These are phyloP conservation scores for Epinotia brunnichana DNA, from an alignment of 2,888 invertebrate species.

Conservation along the genomic window DNA sequence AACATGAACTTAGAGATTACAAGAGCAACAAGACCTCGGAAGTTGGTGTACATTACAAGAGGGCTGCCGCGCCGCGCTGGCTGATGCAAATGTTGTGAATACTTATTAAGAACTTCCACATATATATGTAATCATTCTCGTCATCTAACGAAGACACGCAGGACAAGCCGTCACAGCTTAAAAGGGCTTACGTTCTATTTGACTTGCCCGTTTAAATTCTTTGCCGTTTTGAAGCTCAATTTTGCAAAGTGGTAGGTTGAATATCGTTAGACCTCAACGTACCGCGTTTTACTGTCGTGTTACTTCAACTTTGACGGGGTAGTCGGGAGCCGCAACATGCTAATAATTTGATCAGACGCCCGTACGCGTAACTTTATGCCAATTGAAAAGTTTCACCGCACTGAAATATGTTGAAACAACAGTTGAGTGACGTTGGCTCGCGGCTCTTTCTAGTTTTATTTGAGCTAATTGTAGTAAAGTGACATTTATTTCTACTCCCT, in stretches of 20 bases:
- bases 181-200: conserved; percentile 52
- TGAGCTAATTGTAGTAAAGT: background rate
- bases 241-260: conserved; percentile 39
- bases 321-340: conserved; percentile 73
- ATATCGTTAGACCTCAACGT: conserved; percentile 49
- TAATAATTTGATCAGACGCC: conserved; percentile 81
- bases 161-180: conserved; percentile 46
- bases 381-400: conserved; percentile 77
- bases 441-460: conserved; percentile 50
- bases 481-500: background rate
- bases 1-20: conserved; percentile 37
- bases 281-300: conserved; percentile 56
- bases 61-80: conserved; percentile 51
- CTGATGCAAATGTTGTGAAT: conserved; percentile 77
- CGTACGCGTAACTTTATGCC: conserved; percentile 71
- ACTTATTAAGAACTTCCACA: conserved; percentile 79
- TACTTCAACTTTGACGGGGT: conserved; percentile 60
- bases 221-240: conserved; percentile 34
- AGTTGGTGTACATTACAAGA: conserved; percentile 67
- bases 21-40: conserved; percentile 46
- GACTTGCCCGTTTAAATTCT: conserved; percentile 45
- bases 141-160: conserved; percentile 66
- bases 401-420: conserved; percentile 65
- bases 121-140: conserved; percentile 74
- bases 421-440: conserved; percentile 57